These are phyloP conservation scores for Sciurus carolinensis DNA, from an alignment of 2,797 vertebrate genomes.

Conservation along the genomic window DNA sequence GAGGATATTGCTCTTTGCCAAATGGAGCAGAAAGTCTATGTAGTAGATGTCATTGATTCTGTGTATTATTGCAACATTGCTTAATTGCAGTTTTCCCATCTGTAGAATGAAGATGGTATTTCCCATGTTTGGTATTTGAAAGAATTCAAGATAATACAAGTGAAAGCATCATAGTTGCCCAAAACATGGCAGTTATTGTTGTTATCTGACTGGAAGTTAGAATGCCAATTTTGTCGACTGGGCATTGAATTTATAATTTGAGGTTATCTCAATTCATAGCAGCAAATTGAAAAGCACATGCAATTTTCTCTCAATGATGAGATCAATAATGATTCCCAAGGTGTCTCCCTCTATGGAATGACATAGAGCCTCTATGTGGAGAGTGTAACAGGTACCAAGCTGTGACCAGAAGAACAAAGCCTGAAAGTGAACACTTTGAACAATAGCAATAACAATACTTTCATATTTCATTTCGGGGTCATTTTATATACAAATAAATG, in stretches of 20 bases:
- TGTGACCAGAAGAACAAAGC: background rate
- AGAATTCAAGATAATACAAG: background rate
- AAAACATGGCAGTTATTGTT: background rate
- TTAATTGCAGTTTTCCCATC: constrained; percentile 2
- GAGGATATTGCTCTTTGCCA: background rate
- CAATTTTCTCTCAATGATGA: constrained; percentile 47
- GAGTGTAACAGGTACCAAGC: background rate
- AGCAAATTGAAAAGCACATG: constrained; percentile 39
- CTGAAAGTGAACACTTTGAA: background rate
- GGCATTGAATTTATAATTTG: constrained; percentile 14
- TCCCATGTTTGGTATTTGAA: background rate
- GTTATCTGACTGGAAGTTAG: constrained; percentile 8
- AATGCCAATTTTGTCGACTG: background rate
- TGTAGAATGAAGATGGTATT: background rate
- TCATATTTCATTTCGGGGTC: background rate
- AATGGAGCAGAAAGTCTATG: background rate
- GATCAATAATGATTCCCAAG: constrained; percentile 15
- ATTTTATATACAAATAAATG: background rate
- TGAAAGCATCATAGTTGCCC: background rate
- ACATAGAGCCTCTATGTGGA: background rate
- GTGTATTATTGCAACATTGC: background rate
- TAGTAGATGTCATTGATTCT: background rate
- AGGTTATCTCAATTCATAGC: constrained; percentile 9
- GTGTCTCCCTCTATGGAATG: background rate
- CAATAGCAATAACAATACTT: background rate